phyloP scores from a whole-genome alignment of 2,113 vertebrate species.

The Pholis gunnellus region DNA sequence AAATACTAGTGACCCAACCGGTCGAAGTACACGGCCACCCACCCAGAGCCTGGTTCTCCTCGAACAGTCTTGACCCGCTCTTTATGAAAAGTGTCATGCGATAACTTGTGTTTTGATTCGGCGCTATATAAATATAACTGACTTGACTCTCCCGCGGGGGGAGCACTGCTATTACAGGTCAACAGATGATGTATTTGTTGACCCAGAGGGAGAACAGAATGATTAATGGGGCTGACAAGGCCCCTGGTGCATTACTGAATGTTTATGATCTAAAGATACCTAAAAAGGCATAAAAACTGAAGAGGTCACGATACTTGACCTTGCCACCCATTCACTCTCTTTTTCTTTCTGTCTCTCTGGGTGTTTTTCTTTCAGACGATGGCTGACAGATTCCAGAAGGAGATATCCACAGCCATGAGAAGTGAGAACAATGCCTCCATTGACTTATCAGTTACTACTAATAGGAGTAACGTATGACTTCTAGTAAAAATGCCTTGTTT shows the following conservation, averaged over 20 bases:
- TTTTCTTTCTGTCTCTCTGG: not conserved
- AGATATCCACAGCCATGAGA: constrained; percentile 76
- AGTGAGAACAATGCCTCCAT: constrained; percentile 60
- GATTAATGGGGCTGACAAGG: not conserved
- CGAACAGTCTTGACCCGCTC: not conserved
- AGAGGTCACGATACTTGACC: not conserved
- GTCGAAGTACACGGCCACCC: not conserved
- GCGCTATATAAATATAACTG: not conserved
- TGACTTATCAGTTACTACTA: constrained; percentile 13
- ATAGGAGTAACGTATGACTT: not conserved
- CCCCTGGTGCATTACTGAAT: not conserved
- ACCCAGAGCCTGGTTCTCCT: no score
- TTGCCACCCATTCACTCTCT: not conserved
- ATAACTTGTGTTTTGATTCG: not conserved
- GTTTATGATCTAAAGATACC: constrained; percentile 7
- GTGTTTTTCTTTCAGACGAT: constrained; percentile 82
- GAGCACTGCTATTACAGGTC: not conserved
- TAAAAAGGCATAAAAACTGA: not conserved
- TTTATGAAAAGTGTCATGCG: not conserved
- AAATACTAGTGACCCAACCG: not conserved
- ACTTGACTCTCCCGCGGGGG: not conserved
- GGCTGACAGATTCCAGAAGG: constrained; percentile 82
- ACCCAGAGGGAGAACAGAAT: not conserved
- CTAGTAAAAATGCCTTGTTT: constrained; percentile 9
- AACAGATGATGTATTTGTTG: constrained; percentile 14